Percentiles rank a stretch among this genome's conserved stretches.
These are phyloP conservation scores for Paramormyrops hopkinsi DNA, from an alignment of 2,797 vertebrate genomes.

Conservation along the genomic window DNA sequence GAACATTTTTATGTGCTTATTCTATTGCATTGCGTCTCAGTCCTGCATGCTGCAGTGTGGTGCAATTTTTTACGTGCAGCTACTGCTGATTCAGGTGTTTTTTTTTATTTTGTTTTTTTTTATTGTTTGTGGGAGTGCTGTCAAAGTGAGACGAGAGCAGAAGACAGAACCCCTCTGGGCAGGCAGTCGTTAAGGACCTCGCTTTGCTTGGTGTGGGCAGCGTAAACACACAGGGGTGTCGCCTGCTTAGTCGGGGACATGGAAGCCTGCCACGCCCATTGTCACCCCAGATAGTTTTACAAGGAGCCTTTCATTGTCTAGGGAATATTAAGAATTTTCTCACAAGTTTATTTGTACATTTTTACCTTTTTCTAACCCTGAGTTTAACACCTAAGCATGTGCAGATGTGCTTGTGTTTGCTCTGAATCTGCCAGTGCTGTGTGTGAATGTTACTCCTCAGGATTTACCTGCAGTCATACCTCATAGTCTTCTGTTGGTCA, in stretches of 20 bases:
- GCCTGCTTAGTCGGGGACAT: background rate
- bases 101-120: background rate
- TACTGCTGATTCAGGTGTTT: background rate
- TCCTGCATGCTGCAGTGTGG: slow-evolving; percentile 57
- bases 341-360: background rate
- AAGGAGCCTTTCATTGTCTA: background rate
- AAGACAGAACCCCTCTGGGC: background rate
- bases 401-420: slow-evolving; percentile 27
- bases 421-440: slow-evolving; percentile 55
- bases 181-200: background rate
- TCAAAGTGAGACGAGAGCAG: background rate
- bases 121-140: background rate
- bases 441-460: slow-evolving; percentile 34
- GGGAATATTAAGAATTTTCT: background rate
- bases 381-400: background rate
- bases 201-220: background rate
- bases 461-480: slow-evolving; percentile 50
- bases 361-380: background rate
- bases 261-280: background rate
- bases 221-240: background rate
- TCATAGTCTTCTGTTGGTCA: slow-evolving; percentile 53
- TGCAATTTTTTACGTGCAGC: slow-evolving; percentile 49
- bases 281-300: background rate
- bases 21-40: slow-evolving; percentile 38
- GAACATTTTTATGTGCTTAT: slow-evolving; percentile 11